phyloP scores from a whole-genome alignment of 92 coral and sea anemone genomes.

The Siderastrea siderea region DNA sequence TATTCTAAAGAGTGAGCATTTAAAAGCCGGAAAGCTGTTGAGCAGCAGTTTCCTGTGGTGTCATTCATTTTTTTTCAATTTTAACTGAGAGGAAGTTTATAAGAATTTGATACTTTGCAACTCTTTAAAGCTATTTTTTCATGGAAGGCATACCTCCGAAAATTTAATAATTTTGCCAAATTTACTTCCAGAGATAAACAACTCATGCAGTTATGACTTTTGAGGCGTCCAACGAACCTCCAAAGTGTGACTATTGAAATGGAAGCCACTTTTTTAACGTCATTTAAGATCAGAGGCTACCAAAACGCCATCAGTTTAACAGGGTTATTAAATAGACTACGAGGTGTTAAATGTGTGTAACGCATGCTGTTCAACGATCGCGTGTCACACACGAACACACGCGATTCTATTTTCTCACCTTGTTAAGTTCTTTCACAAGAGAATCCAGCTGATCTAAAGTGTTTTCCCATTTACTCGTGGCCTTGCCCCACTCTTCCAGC shows the following conservation, averaged over 20 bases:
- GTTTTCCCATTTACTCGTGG: slow-evolving; percentile 97
- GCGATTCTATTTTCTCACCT: slow-evolving; percentile 65
- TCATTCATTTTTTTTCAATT: background rate
- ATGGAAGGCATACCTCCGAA: too few species aligned
- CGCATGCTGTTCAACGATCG: background rate
- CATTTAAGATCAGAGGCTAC: too few species aligned
- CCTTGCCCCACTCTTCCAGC: slow-evolving; percentile 98
- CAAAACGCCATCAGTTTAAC: too few species aligned
- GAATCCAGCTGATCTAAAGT: slow-evolving; percentile 96
- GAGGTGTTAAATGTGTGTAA: background rate
- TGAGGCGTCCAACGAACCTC: too few species aligned
- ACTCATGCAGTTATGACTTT: too few species aligned
- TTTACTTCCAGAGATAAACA: too few species aligned
- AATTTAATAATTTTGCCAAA: too few species aligned
- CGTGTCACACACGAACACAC: background rate
- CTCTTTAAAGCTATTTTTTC: too few species aligned
- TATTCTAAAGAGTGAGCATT: background rate
- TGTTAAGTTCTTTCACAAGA: slow-evolving; percentile 86
- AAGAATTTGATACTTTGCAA: background rate
- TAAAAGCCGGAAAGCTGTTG: background rate
- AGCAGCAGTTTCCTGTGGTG: background rate
- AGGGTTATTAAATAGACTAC: too few species aligned
- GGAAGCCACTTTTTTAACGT: too few species aligned
- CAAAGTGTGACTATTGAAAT: too few species aligned
- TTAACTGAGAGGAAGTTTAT: background rate